These are phyloP conservation scores for Rhabdornis inornatus DNA, from an alignment of 2,113 vertebrate species.

Conservation along the genomic window DNA sequence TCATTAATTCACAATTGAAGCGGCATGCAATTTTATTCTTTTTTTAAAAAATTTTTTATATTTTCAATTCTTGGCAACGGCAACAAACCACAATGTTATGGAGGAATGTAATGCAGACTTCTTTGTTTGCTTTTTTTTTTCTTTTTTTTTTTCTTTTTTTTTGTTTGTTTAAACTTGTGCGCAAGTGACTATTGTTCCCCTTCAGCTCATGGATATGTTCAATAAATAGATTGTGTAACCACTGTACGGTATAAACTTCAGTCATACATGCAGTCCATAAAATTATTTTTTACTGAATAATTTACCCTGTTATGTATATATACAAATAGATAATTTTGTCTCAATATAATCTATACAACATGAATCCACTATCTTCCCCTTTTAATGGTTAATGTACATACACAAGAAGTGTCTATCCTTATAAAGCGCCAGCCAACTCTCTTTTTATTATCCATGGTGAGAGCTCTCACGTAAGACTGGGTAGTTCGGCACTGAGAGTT, in stretches of 20 bases:
- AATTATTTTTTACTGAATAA: constrained; percentile 99
- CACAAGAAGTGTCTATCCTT: constrained; percentile 99
- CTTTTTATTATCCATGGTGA: constrained; percentile 99
- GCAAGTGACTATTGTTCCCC: constrained; percentile 94
- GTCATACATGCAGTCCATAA: constrained; percentile 99
- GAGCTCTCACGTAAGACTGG: constrained; percentile 97
- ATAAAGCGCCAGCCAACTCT: constrained; percentile 99
- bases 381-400: constrained; percentile 99
- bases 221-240: constrained; percentile 99
- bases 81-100: constrained; percentile 97
- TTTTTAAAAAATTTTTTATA: constrained; percentile 80
- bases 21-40: constrained; percentile 96
- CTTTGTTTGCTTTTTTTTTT: constrained; percentile 35
- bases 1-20: constrained; percentile 99
- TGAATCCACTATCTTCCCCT: constrained; percentile 98
- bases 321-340: constrained; percentile 99
- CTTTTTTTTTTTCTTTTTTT: not conserved
- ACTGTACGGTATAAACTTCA: constrained; percentile 99
- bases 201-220: constrained; percentile 99
- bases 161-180: constrained; percentile 85
- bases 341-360: constrained; percentile 99
- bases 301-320: constrained; percentile 99
- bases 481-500: constrained; percentile 99
- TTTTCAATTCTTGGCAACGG: constrained; percentile 98
- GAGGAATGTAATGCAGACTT: constrained; percentile 93